Evolutionary conservation across 2,888 invertebrate species (phyloP), one percentile per base, ranked within the genome.

Genomic region (Sphaerophoria taeniata): DNA sequence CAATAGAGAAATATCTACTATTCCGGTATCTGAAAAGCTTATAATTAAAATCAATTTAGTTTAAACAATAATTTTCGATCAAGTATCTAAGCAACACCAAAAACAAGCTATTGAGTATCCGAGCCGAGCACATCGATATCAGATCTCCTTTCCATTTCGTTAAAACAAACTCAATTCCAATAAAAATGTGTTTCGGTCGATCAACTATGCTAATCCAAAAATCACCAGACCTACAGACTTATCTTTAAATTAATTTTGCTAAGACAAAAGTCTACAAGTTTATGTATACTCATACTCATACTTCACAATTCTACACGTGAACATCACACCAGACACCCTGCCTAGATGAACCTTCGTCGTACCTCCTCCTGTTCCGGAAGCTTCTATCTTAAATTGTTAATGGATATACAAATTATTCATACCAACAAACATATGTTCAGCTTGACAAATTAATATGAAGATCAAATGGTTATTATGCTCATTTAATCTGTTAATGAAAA

Each of bases 371-470:
- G 33, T 63, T 31, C 14, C 65, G 65, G 65, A 49, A 65, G 65
- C 49, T 49, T 63, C 47, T 47, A 63, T 61, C 45, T 4, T 45
- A 24, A 61, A 45, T 45, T 45, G 11, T 45, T 63, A 63, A 34
- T 65, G 65, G 49, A 65, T 65, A 65, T 49, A 34, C 11, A 65
- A 65, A 49, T 65, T 34, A 24, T 24, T 24, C 24, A 24, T 24
- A 24, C 24, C 1, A 24, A 24, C 24, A 24, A 24, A 24, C 24
- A 24, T 24, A 49, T 49, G 49, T 47, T 65, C 49, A 34, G 49
- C 33, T 34, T 49, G 65, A 65, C 65, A 65, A 65, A 65, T 65
- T 65, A 49, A 49, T 33, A 47, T 11, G 14, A 49, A 49, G 9
- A 14, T 63, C 6, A 34, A 65, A 65, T 49, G 16, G 14, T 49